phyloP scores from a whole-genome alignment of 2,113 vertebrate species.

The Pristiophorus japonicus region DNA sequence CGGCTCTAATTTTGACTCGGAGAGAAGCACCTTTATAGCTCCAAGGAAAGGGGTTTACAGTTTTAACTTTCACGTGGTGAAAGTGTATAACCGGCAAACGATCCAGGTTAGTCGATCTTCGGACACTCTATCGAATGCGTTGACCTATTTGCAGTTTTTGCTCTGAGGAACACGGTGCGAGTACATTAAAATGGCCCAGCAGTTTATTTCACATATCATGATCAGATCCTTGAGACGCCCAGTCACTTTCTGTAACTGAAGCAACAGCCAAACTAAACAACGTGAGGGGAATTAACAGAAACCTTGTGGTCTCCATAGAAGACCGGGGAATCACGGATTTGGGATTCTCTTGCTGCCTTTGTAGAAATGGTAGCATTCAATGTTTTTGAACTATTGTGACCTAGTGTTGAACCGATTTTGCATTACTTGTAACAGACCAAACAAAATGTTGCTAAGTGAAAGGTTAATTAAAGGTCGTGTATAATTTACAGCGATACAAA shows the following conservation, averaged over 20 bases:
- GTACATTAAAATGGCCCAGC: background rate
- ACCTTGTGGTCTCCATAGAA: background rate
- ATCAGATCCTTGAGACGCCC: background rate
- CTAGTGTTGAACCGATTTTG: background rate
- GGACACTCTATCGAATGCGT: too few relatives aligned
- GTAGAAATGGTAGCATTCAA: background rate
- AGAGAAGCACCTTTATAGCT: constrained; percentile 88
- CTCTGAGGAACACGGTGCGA: background rate
- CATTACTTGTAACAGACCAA: background rate
- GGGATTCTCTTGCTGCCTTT: too few relatives aligned
- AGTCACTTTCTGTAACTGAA: too few relatives aligned
- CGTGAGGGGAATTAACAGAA: background rate
- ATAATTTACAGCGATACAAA: background rate
- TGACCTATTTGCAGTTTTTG: background rate
- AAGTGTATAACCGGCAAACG: constrained; percentile 97
- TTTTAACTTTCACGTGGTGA: constrained; percentile 98
- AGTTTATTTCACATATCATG: background rate
- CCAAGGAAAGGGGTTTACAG: constrained; percentile 98
- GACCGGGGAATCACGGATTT: too few relatives aligned
- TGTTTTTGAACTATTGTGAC: background rate
- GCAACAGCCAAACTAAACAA: background rate
- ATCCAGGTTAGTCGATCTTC: constrained; percentile 75
- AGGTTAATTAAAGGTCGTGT: constrained; percentile 7
- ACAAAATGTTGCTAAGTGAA: background rate
- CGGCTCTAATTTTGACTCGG: constrained; percentile 86